These are phyloP conservation scores for Tetragnatha versicolor DNA, from an alignment of 1,140 invertebrate genomes.

Conservation along the genomic window DNA sequence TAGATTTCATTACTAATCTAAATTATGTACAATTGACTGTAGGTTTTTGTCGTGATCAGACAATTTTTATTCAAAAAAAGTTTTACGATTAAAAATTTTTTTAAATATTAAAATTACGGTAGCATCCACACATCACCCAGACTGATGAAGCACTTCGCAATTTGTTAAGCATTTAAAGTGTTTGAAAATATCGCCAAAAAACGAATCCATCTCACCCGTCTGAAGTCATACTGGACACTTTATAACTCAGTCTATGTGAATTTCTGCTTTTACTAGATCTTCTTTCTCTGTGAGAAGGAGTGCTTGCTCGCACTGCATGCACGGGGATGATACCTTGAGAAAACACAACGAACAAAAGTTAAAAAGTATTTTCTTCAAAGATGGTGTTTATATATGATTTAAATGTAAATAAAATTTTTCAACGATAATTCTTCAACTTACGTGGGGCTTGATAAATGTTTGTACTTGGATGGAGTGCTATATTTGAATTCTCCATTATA, in stretches of 20 bases:
- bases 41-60: too few relatives aligned
- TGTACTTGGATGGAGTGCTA: conserved; percentile 36
- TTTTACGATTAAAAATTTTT: too few relatives aligned
- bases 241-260: conserved; percentile 46
- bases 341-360: neutral
- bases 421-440: conserved; percentile 11
- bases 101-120: too few relatives aligned
- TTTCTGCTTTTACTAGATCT: conserved; percentile 48
- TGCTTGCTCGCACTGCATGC: conserved; percentile 26
- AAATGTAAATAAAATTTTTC: too few relatives aligned
- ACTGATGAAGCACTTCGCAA: too few relatives aligned
- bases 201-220: conserved; percentile 33
- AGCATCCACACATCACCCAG: too few relatives aligned
- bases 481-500: conserved; percentile 50
- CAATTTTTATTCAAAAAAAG: too few relatives aligned
- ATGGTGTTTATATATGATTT: too few relatives aligned
- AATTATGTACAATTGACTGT: too few relatives aligned
- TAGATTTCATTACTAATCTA: too few relatives aligned
- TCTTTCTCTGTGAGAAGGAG: conserved; percentile 39
- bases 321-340: conserved; percentile 35
- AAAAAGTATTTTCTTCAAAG: neutral
- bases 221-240: conserved; percentile 42
- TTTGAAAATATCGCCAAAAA: too few relatives aligned
- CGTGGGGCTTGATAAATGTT: conserved; percentile 54
- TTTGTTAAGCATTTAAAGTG: too few relatives aligned